Percentiles rank a stretch among this genome's conserved stretches.
Conservation (phyloP, 2,797 vertebrate genomes). For the Gymnothorax reevesii region DNA sequence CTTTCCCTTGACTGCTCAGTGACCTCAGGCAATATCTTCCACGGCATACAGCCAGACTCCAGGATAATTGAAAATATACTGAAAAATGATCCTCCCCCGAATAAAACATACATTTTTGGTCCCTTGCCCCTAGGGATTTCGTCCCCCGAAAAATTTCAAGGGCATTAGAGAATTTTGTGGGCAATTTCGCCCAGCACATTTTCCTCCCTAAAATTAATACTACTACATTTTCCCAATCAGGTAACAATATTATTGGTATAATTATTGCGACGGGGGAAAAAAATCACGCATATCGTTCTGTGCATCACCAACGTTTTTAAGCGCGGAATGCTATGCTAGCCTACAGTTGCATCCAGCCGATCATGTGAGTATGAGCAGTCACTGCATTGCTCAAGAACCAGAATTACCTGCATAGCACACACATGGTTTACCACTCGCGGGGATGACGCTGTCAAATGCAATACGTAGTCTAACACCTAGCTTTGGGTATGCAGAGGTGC, state of each 20-base stretch:
- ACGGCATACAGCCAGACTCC: no score
- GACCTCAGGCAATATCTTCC: no score
- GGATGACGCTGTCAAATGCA: background rate
- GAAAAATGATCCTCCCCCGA: no score
- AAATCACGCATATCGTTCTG: background rate
- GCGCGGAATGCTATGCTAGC: background rate
- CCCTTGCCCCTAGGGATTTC: no score
- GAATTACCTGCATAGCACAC: conserved; percentile 4
- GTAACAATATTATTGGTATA: background rate
- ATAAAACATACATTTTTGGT: no score
- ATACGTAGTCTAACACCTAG: background rate
- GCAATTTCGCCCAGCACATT: no score
- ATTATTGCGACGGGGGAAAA: background rate
- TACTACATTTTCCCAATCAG: background rate
- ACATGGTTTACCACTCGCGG: background rate
- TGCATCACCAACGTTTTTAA: background rate
- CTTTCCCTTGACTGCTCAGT: no score
- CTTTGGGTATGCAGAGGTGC: background rate
- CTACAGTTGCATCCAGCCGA: background rate
- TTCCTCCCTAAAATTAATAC: background rate
- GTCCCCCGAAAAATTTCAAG: no score
- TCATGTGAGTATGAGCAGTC: background rate
- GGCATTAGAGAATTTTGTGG: no score
- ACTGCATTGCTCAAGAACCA: background rate
- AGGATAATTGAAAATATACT: no score